Evolutionary conservation across 2,113 vertebrate species (phyloP).

Genomic region (Cephalopterus ornatus): DNA sequence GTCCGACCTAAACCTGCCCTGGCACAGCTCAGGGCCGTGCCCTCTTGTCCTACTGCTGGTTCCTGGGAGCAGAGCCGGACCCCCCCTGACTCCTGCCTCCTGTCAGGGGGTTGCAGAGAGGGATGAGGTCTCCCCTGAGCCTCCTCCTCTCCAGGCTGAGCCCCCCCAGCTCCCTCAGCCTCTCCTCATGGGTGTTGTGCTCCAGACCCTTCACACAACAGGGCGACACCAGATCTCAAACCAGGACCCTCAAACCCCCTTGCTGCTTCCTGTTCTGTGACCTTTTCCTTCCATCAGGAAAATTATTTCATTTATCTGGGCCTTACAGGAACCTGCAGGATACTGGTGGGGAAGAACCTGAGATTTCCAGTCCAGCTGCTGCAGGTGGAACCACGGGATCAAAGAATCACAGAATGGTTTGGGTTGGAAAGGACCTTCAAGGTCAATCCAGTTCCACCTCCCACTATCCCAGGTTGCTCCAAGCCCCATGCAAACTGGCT

Average conservation of each 20-base stretch:
- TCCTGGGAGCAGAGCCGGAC: too few species aligned
- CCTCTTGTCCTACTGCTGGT: too few species aligned
- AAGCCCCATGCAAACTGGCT: neutral
- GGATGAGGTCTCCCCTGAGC: too few species aligned
- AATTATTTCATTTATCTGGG: neutral
- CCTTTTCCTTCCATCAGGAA: neutral
- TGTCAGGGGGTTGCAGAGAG: too few species aligned
- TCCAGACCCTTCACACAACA: neutral
- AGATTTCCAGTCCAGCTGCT: neutral
- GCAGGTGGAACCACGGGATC: neutral
- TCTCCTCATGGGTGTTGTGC: too few species aligned
- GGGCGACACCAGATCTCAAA: too few species aligned
- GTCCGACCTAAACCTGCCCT: too few species aligned
- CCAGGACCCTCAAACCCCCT: neutral
- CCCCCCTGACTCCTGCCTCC: too few species aligned
- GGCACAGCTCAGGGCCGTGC: too few species aligned
- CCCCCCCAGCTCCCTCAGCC: too few species aligned
- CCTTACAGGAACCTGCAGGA: neutral
- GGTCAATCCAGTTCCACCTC: fast-evolving
- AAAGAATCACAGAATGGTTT: neutral
- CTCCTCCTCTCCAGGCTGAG: too few species aligned
- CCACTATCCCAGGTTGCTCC: too few species aligned
- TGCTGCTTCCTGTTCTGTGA: neutral
- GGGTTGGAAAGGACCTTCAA: neutral
- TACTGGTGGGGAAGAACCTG: fast-evolving